Conservation (phyloP, 2,888 invertebrate species). For the Platynereis dumerilii region DNA sequence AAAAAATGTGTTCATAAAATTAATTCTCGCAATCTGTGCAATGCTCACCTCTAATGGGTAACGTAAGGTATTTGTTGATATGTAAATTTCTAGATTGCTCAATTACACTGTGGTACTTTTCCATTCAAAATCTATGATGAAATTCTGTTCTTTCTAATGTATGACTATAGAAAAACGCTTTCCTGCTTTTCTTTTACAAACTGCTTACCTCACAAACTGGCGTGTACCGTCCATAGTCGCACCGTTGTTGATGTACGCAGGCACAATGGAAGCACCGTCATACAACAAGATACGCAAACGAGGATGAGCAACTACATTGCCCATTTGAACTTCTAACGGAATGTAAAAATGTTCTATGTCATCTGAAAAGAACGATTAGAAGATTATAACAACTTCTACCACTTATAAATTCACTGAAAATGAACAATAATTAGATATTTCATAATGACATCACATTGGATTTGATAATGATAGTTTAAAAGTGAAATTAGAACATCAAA, state of each 20-base stretch:
- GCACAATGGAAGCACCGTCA: slow-evolving; percentile 48
- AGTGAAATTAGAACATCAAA: too few species aligned
- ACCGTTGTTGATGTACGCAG: slow-evolving; percentile 51
- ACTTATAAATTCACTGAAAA: background rate
- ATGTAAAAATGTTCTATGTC: slow-evolving; percentile 53
- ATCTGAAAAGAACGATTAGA: slow-evolving; percentile 42
- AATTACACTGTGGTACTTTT: too few species aligned
- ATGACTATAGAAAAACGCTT: too few species aligned
- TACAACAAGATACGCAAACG: slow-evolving; percentile 49
- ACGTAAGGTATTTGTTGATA: too few species aligned
- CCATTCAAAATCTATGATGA: too few species aligned
- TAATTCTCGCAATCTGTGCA: too few species aligned
- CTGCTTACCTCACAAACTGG: slow-evolving; percentile 41
- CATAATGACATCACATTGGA: background rate
- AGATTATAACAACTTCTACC: background rate
- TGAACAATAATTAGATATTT: background rate
- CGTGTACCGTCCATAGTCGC: slow-evolving; percentile 45
- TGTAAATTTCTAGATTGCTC: too few species aligned
- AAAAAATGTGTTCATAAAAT: too few species aligned
- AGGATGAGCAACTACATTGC: slow-evolving; percentile 48
- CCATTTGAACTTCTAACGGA: slow-evolving; percentile 52
- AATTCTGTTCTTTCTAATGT: too few species aligned
- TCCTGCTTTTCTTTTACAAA: too few species aligned
- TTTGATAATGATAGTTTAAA: too few species aligned
- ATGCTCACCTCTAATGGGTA: too few species aligned